Evolutionary conservation across 1,140 invertebrate species (phyloP), one percentile per base, ranked within the genome.

Genomic region (Physella acuta): DNA sequence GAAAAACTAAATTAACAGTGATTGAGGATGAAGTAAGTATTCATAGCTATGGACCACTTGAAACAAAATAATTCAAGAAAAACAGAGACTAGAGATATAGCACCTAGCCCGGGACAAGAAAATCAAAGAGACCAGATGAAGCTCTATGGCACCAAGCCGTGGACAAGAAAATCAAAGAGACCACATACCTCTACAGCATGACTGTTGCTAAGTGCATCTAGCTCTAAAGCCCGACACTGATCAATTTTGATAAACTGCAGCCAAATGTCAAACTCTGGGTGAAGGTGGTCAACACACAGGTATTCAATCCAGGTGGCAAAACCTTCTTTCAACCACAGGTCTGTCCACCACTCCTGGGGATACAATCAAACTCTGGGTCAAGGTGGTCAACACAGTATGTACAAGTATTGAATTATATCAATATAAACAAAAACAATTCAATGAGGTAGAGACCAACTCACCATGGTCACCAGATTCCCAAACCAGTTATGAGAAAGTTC

Each of bases 401-500:
- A n/a, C n/a, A n/a, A n/a, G n/a, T n/a, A n/a, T n/a, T n/a, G n/a
- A n/a, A n/a, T n/a, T n/a, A n/a, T n/a, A n/a, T n/a, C n/a, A n/a
- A n/a, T n/a, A n/a, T n/a, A n/a, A n/a, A n/a, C 20, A 44, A 11
- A 55, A 24, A 55, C 52, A 55, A n/a, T 11, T 11, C 52, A 60
- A 60, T n/a, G 26, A 11, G 2, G 20, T n/a, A n/a, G n/a, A n/a
- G n/a, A n/a, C n/a, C 3, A 20, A 68, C 49, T 71, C 85, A 94
- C 93, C 94, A 96, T 96, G 14, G 94, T 85, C 24, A 85, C 85
- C 20, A 86, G 77, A 71, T 86, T 86, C 44, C 85, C 85, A 79
- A 85, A 86, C 84, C 85, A 86, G 73, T 85, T 82, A 85, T 96
- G 94, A 0, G 93, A 92, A 65, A 95, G 85, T 83, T 96, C 94